Conservation (phyloP, 2,888 invertebrate species). For the Ectemnius continuus region DNA sequence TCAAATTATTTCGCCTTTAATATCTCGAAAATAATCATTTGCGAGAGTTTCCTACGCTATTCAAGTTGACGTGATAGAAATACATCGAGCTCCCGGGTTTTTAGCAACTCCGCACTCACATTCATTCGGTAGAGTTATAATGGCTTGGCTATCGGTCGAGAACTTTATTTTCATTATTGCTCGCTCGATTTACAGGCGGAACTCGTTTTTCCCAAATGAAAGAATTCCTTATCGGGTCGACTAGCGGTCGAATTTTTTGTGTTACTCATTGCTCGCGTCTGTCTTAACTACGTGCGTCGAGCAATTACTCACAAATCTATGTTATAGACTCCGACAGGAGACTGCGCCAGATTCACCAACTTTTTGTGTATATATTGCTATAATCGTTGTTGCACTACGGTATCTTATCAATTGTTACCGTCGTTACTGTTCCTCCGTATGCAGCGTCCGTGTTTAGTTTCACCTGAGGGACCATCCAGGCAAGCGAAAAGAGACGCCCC, state of each 20-base stretch:
- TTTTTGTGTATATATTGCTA: not conserved
- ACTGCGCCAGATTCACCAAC: too few relatives aligned
- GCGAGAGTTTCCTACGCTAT: slow-evolving; percentile 6
- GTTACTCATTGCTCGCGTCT: too few relatives aligned
- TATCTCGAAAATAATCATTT: slow-evolving; percentile 8
- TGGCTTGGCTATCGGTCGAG: slow-evolving; percentile 40
- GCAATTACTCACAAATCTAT: too few relatives aligned
- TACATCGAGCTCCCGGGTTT: slow-evolving; percentile 18
- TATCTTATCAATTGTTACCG: not conserved
- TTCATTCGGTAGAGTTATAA: slow-evolving; percentile 47
- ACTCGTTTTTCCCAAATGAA: not conserved
- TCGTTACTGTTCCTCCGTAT: not conserved
- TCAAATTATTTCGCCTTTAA: too few relatives aligned
- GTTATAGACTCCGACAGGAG: too few relatives aligned
- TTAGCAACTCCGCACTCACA: slow-evolving; percentile 8
- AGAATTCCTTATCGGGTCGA: too few relatives aligned
- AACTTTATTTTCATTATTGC: slow-evolving; percentile 48
- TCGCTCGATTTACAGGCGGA: not conserved
- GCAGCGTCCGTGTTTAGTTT: slow-evolving; percentile 18
- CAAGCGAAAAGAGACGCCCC: slow-evolving; percentile 32
- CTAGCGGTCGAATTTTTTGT: too few relatives aligned
- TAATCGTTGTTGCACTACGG: not conserved
- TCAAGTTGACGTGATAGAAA: not conserved
- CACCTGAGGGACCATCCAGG: slow-evolving; percentile 43
- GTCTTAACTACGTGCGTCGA: too few relatives aligned